phyloP scores from a whole-genome alignment of 92 coral and sea anemone genomes.

The Palythoa caribaeorum region DNA sequence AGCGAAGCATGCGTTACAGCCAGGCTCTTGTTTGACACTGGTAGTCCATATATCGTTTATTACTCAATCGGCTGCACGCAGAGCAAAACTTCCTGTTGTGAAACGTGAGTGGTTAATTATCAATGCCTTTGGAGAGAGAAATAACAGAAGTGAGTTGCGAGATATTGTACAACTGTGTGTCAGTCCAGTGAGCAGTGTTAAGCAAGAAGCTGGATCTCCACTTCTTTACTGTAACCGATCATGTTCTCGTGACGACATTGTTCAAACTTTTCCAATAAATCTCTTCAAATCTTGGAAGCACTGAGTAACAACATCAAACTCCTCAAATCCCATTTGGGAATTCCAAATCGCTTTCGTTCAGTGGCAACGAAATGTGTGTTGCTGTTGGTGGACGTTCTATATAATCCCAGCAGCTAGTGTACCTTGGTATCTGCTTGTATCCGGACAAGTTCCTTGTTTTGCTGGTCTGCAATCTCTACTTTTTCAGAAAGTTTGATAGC shows the following conservation, averaged over 20 bases:
- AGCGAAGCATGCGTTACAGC: background rate
- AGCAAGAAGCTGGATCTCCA: constrained; percentile 70
- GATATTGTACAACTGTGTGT: constrained; percentile 53
- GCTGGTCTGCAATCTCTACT: constrained; percentile 13
- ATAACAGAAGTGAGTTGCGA: constrained; percentile 33
- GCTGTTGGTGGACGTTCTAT: constrained; percentile 58
- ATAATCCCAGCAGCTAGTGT: constrained; percentile 46
- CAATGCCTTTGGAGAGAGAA: constrained; percentile 42
- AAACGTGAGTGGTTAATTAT: constrained; percentile 61
- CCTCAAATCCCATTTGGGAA: no score
- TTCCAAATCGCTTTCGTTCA: constrained; percentile 71
- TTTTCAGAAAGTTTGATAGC: constrained; percentile 30
- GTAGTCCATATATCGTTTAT: constrained; percentile 13
- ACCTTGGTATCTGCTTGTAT: constrained; percentile 72
- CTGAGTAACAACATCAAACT: no score
- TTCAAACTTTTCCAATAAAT: constrained; percentile 45
- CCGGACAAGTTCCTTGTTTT: constrained; percentile 64
- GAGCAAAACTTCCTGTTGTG: constrained; percentile 46
- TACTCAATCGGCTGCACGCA: constrained; percentile 31
- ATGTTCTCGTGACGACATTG: constrained; percentile 75
- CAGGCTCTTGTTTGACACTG: background rate
- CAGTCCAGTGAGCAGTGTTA: constrained; percentile 38
- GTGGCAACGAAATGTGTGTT: constrained; percentile 65
- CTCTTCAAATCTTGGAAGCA: constrained; percentile 17
- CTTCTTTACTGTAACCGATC: constrained; percentile 77